A percentile compares a stretch with the other conserved stretches of the same genome.
Evolutionary conservation across 2,113 vertebrate genomes (phyloP).

Genomic region (Lampris megalopsis): DNA sequence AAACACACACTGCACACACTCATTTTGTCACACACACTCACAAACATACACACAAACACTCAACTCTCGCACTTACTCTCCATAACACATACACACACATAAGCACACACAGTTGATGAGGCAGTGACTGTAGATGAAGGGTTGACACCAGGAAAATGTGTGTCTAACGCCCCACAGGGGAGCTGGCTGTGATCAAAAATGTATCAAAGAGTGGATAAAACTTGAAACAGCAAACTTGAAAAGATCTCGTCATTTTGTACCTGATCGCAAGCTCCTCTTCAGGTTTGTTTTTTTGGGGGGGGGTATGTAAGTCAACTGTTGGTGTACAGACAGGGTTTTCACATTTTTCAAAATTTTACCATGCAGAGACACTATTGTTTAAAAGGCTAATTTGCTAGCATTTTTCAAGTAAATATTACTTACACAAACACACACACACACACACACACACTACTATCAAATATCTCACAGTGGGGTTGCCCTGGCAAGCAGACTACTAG

Average conservation of each 20-base stretch:
- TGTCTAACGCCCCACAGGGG: constrained; percentile 53
- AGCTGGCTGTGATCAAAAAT: constrained; percentile 75
- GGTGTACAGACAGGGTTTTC: constrained; percentile 9
- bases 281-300: constrained; percentile 1
- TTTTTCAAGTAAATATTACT: no score
- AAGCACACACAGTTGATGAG: constrained; percentile 31
- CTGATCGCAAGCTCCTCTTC: constrained; percentile 48
- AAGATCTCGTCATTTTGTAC: constrained; percentile 63
- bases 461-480: constrained; percentile 33
- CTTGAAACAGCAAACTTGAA: constrained; percentile 74
- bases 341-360: constrained; percentile 16
- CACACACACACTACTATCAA: no score
- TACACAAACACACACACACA: no score
- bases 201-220: constrained; percentile 72
- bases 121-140: constrained; percentile 58
- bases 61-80: no score
- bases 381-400: no score
- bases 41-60: background rate
- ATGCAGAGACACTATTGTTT: no score
- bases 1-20: background rate
- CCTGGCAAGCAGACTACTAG: constrained; percentile 37
- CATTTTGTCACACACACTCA: background rate
- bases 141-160: constrained; percentile 61
- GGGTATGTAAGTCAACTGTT: constrained; percentile 20
- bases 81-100: no score